Conservation (phyloP, 2,797 vertebrate species). For the Mormyrus proboscirostris region DNA sequence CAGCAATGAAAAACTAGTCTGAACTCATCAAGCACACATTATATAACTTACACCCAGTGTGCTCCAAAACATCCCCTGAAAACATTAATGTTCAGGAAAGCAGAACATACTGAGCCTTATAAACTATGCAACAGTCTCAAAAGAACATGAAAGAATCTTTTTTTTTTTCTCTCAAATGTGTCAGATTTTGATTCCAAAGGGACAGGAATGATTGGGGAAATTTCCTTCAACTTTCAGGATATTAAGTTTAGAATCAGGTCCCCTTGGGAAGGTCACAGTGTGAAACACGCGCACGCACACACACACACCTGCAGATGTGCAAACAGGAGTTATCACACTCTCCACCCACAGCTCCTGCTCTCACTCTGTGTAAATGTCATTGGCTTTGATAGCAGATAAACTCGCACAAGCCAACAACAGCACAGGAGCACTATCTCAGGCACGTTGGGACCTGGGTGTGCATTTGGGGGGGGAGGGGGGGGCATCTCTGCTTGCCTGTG, state of each 20-base stretch:
- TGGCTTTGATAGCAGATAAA: background rate
- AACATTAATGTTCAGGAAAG: background rate
- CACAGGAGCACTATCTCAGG: background rate
- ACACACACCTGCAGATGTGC: background rate
- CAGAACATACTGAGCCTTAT: background rate
- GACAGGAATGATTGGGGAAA: background rate
- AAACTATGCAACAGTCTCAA: background rate
- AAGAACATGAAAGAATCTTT: background rate
- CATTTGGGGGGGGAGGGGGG: background rate
- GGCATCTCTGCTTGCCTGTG: conserved; percentile 35
- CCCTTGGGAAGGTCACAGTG: background rate
- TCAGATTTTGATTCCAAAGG: background rate
- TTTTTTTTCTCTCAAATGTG: background rate
- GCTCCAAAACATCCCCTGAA: background rate
- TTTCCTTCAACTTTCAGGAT: background rate
- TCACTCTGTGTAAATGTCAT: conserved; percentile 6
- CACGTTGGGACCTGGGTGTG: background rate
- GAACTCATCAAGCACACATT: background rate
- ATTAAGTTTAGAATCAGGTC: no score
- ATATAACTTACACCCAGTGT: background rate
- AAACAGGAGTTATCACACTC: background rate
- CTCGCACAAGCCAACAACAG: background rate
- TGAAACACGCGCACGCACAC: background rate
- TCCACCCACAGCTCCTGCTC: background rate
- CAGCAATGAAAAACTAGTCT: background rate